phyloP scores from a whole-genome alignment of 2,888 invertebrate genomes.

The Bibio marci region DNA sequence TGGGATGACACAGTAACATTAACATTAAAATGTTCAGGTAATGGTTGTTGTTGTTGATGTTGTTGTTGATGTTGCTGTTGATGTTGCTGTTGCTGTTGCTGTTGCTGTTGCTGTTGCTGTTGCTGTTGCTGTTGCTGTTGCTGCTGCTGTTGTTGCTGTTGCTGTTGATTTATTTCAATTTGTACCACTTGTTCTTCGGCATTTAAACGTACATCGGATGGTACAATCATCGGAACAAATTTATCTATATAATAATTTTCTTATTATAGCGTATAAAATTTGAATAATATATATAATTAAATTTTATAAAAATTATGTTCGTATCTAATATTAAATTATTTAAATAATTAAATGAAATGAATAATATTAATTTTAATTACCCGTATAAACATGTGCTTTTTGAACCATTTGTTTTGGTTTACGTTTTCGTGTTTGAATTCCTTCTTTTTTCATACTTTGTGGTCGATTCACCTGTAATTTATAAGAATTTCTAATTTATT shows the following conservation, averaged over 20 bases:
- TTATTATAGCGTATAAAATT: not conserved
- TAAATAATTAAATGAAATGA: too few species aligned
- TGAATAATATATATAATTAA: not conserved
- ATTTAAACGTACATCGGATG: constrained; percentile 14
- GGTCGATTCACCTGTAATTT: constrained; percentile 55
- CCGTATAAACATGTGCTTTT: too few species aligned
- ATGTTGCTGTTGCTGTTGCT: not conserved
- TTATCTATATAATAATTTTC: constrained; percentile 9
- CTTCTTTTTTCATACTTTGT: constrained; percentile 96
- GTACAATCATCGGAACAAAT: constrained; percentile 19
- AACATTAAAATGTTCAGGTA: constrained; percentile 6
- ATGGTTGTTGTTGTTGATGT: not conserved
- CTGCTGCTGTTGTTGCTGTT: not conserved
- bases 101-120: not conserved
- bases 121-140: not conserved
- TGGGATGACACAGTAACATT: constrained; percentile 5
- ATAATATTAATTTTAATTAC: too few species aligned
- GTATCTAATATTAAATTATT: too few species aligned
- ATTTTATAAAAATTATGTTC: too few species aligned
- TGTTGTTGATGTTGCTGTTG: not conserved
- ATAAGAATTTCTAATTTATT: too few species aligned
- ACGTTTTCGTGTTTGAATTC: constrained; percentile 91
- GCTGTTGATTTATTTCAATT: not conserved
- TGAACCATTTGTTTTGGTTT: constrained; percentile 46
- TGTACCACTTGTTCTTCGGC: not conserved